Conservation (phyloP, 1,140 invertebrate species). For the Drosophila kepulauana region DNA sequence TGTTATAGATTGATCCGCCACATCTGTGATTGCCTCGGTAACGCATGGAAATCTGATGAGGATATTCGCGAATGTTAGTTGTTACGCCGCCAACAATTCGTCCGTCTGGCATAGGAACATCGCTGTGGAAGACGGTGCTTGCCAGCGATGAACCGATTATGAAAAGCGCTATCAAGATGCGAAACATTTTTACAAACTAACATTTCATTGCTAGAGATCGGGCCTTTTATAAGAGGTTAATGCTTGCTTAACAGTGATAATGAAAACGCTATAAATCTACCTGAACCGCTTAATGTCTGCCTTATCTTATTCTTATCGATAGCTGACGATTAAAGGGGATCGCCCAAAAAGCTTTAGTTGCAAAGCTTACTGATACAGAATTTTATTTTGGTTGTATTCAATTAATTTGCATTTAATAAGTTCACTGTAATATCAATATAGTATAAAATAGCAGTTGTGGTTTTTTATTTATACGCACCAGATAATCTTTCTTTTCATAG, state of each 20-base stretch:
- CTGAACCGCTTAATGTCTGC: neutral
- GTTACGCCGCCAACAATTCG: slow-evolving; percentile 76
- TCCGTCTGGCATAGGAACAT: slow-evolving; percentile 65
- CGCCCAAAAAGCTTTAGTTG: no score
- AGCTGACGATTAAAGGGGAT: no score
- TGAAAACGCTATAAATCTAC: slow-evolving; percentile 18
- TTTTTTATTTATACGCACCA: no score
- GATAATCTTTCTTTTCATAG: no score
- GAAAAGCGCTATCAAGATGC: slow-evolving; percentile 53
- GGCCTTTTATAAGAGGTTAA: slow-evolving; percentile 24
- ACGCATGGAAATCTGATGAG: no score
- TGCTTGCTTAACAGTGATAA: slow-evolving; percentile 4
- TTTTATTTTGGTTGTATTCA: no score
- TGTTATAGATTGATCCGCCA: no score
- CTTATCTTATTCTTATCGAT: no score
- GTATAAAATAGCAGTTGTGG: no score
- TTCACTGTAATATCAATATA: no score
- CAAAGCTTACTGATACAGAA: no score
- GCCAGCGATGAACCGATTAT: slow-evolving; percentile 11
- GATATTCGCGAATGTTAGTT: slow-evolving; percentile 58
- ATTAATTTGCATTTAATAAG: no score
- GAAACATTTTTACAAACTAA: slow-evolving; percentile 63
- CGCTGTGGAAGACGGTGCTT: slow-evolving; percentile 35
- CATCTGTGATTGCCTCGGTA: slow-evolving; percentile 79
- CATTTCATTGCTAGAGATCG: neutral